A percentile compares a stretch with the other conserved stretches of the same genome.
Evolutionary conservation across 2,888 invertebrate species (phyloP).

Genomic region (Ptilodon capucinus): DNA sequence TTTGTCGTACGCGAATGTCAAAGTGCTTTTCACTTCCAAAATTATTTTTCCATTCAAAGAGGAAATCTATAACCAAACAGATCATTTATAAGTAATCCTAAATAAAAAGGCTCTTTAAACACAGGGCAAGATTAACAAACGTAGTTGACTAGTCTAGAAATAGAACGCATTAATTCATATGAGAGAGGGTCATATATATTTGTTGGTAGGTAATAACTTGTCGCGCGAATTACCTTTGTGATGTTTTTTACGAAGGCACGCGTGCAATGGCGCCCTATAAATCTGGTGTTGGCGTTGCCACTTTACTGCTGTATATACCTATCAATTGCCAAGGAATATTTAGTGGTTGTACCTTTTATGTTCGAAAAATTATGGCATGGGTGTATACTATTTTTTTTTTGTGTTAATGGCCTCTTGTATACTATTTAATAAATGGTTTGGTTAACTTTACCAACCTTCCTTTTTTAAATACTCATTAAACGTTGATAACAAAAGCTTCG

Average conservation of each 20-base stretch:
- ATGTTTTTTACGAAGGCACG: constrained; percentile 76
- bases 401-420: too few species aligned
- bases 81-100: constrained; percentile 18
- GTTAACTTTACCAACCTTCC: too few species aligned
- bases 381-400: too few species aligned
- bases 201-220: constrained; percentile 72
- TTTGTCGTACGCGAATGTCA: too few species aligned
- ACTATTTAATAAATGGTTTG: too few species aligned
- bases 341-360: constrained; percentile 60
- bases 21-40: too few species aligned
- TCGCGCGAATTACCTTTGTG: constrained; percentile 76
- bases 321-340: constrained; percentile 71
- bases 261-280: constrained; percentile 76
- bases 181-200: constrained; percentile 67
- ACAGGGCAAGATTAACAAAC: constrained; percentile 37
- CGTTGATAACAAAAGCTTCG: too few species aligned
- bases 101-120: constrained; percentile 34
- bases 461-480: too few species aligned
- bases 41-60: background rate
- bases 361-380: too few species aligned
- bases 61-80: background rate
- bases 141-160: constrained; percentile 57
- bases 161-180: constrained; percentile 61
- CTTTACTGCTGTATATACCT: constrained; percentile 67
- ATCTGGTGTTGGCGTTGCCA: constrained; percentile 71